phyloP scores from a whole-genome alignment of 1,140 invertebrate genomes.

The Wasmannia auropunctata region DNA sequence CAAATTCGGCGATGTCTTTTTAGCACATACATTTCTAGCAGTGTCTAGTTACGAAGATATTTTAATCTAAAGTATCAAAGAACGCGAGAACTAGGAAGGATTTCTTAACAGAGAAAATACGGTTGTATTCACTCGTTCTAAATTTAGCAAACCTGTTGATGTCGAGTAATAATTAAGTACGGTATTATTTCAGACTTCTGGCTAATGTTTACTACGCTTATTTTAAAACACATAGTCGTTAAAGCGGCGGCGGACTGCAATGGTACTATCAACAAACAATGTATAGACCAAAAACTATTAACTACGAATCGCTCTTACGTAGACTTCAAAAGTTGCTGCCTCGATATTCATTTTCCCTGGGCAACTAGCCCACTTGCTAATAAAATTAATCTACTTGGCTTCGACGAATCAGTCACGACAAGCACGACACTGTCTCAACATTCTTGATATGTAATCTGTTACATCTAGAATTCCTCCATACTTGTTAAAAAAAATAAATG shows the following conservation, averaged over 20 bases:
- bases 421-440: neutral
- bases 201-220: conserved; percentile 22
- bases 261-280: neutral
- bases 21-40: neutral
- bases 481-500: neutral
- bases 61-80: neutral
- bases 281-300: conserved; percentile 31
- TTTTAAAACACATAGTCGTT: conserved; percentile 28
- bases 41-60: neutral
- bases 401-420: neutral
- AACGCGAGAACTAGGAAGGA: neutral
- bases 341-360: conserved; percentile 15
- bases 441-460: neutral
- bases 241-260: neutral
- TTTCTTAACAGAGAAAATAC: neutral
- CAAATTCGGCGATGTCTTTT: neutral
- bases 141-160: conserved; percentile 18
- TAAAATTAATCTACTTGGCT: conserved; percentile 40
- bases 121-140: neutral
- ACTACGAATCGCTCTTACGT: neutral
- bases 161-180: neutral
- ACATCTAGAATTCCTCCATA: neutral
- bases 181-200: neutral
- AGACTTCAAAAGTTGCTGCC: neutral
- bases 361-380: conserved; percentile 47